Evolutionary conservation across 2,797 vertebrate genomes (phyloP).

Genomic region (Okamejei kenojei): DNA sequence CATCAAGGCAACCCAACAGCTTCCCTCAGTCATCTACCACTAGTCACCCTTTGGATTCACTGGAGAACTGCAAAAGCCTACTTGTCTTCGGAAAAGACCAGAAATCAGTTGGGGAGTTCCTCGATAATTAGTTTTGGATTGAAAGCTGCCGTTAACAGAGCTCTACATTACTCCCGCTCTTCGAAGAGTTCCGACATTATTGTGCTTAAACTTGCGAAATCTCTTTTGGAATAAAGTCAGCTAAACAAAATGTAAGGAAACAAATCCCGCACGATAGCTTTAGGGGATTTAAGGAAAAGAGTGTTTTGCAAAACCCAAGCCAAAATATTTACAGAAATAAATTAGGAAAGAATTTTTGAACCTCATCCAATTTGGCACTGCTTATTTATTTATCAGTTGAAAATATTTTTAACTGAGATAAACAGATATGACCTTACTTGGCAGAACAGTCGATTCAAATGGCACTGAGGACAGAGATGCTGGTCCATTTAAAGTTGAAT

Average conservation of each 20-base stretch:
- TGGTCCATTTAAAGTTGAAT: not conserved
- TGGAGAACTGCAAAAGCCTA: not conserved
- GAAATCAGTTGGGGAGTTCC: not conserved
- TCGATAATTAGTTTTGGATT: not conserved
- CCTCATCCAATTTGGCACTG: slow-evolving; percentile 12
- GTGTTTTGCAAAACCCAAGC: slow-evolving; percentile 25
- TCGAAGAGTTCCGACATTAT: not conserved
- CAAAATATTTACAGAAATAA: slow-evolving; percentile 35
- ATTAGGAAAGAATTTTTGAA: slow-evolving; percentile 30
- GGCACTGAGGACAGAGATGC: not conserved
- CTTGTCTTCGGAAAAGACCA: not conserved
- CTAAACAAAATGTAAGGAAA: slow-evolving; percentile 19
- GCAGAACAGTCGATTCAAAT: not conserved
- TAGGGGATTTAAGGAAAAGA: slow-evolving; percentile 1
- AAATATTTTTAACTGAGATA: not conserved
- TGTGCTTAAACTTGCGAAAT: slow-evolving; percentile 5
- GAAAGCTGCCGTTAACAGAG: not conserved
- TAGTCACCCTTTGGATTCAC: not conserved
- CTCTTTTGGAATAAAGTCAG: not conserved
- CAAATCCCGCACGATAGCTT: slow-evolving; percentile 14
- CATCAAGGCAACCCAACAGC: not conserved
- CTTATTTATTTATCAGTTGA: slow-evolving; percentile 26
- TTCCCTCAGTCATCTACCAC: not conserved
- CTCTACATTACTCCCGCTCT: not conserved
- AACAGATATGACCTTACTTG: not conserved